phyloP scores from a whole-genome alignment of 2,888 invertebrate genomes.

The Campoletis raptor region DNA sequence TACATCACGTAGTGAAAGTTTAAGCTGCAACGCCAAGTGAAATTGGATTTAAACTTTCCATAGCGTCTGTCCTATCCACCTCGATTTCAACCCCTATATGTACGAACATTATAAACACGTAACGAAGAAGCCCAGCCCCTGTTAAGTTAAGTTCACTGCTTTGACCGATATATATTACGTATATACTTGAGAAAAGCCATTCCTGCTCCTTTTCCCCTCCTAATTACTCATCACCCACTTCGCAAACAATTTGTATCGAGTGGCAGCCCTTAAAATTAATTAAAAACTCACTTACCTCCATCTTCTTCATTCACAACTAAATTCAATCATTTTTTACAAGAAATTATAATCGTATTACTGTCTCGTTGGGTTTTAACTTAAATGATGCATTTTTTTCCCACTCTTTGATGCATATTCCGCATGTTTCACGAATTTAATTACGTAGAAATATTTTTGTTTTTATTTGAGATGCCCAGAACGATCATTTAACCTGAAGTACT shows the following conservation, averaged over 20 bases:
- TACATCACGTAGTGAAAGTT: slow-evolving; percentile 55
- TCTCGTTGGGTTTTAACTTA: neutral
- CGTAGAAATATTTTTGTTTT: too few relatives aligned
- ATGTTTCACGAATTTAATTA: too few relatives aligned
- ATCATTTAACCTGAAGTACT: too few relatives aligned
- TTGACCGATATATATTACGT: slow-evolving; percentile 17
- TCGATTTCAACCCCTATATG: slow-evolving; percentile 34
- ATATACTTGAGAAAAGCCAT: neutral
- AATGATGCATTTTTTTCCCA: too few relatives aligned
- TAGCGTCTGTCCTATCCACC: slow-evolving; percentile 49
- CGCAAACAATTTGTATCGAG: neutral
- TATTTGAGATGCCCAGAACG: too few relatives aligned
- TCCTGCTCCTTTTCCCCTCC: neutral
- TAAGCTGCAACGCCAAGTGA: slow-evolving; percentile 52
- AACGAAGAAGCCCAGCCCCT: slow-evolving; percentile 49
- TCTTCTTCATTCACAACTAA: neutral
- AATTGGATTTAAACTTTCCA: slow-evolving; percentile 72
- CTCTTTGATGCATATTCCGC: too few relatives aligned
- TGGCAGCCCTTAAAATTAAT: neutral
- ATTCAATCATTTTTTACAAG: neutral
- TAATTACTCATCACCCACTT: neutral
- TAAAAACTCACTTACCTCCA: neutral
- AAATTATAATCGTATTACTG: neutral
- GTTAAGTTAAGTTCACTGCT: neutral
- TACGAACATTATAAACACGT: slow-evolving; percentile 54